These are phyloP conservation scores for Chinchilla lanigera DNA, from an alignment of 2,113 vertebrate genomes.

Conservation along the genomic window DNA sequence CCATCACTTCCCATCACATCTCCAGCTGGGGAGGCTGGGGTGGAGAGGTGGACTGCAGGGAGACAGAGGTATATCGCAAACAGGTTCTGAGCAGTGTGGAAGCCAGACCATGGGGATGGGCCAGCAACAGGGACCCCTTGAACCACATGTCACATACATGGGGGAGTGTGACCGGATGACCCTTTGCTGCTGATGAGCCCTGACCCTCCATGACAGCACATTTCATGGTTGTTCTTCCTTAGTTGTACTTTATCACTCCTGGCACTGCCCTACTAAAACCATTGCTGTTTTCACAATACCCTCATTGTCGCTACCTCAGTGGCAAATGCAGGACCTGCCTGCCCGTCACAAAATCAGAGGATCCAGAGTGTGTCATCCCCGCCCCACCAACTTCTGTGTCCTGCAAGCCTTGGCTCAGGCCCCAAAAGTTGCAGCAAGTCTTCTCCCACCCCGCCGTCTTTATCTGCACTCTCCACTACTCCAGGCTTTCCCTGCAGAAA, in stretches of 20 bases:
- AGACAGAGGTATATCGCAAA: neutral
- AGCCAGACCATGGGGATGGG: neutral
- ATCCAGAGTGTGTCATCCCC: neutral
- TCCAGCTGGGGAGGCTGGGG: neutral
- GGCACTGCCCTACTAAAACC: neutral
- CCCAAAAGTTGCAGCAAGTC: too few species aligned
- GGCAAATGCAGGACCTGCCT: neutral
- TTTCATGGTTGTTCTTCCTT: neutral
- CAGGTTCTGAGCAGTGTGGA: neutral
- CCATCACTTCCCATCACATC: neutral
- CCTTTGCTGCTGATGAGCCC: rapidly evolving
- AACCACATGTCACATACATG: rapidly evolving
- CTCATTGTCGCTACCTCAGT: rapidly evolving
- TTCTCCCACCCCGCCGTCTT: neutral
- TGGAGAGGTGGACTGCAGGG: neutral
- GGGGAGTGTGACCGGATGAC: rapidly evolving
- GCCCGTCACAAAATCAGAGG: neutral
- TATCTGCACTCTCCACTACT: rapidly evolving
- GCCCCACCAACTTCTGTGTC: neutral
- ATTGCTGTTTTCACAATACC: neutral
- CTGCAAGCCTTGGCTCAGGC: neutral
- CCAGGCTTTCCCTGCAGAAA: neutral
- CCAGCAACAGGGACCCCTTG: rapidly evolving
- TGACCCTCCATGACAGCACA: neutral
- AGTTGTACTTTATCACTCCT: neutral